These are phyloP conservation scores for Acanthococcus lagerstroemiae DNA, from an alignment of 2,888 invertebrate genomes.

Conservation along the genomic window DNA sequence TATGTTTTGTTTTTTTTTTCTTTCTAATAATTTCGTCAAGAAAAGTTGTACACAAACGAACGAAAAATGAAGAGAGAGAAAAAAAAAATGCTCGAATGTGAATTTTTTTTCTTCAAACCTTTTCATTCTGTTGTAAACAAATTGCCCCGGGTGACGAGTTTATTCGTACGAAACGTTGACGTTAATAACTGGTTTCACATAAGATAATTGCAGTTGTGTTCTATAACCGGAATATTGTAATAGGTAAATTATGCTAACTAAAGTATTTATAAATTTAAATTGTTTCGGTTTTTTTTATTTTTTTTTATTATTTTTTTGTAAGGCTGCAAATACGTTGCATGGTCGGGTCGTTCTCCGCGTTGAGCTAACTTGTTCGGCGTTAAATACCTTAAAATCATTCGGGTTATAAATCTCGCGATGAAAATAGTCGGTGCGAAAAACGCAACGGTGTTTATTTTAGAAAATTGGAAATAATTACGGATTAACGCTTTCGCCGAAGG, in stretches of 20 bases:
- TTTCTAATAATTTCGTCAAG: slow-evolving; percentile 18
- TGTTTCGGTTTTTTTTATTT: background rate
- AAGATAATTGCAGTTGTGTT: slow-evolving; percentile 11
- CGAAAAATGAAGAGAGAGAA: too few species aligned
- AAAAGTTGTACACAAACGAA: background rate
- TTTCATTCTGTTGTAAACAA: slow-evolving; percentile 1
- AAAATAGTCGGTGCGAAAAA: too few species aligned
- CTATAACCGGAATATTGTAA: slow-evolving; percentile 21
- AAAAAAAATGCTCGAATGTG: too few species aligned
- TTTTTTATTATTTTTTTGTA: background rate
- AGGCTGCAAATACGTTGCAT: too few species aligned
- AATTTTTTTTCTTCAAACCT: background rate
- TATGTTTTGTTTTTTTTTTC: too few species aligned
- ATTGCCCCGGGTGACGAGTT: slow-evolving; percentile 25
- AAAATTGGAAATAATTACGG: too few species aligned
- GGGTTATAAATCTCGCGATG: too few species aligned
- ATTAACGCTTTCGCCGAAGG: too few species aligned
- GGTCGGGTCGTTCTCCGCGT: too few species aligned
- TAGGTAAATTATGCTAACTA: slow-evolving; percentile 24
- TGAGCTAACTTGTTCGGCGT: too few species aligned
- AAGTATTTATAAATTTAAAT: slow-evolving; percentile 22
- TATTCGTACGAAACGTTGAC: slow-evolving; percentile 14
- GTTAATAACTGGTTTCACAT: slow-evolving; percentile 18
- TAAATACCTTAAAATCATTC: too few species aligned
- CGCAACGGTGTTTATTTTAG: too few species aligned